Percentiles rank a stretch among this genome's conserved stretches.
These are phyloP conservation scores for Porites divaricata DNA, from an alignment of 92 coral and sea anemone genomes.

Conservation along the genomic window DNA sequence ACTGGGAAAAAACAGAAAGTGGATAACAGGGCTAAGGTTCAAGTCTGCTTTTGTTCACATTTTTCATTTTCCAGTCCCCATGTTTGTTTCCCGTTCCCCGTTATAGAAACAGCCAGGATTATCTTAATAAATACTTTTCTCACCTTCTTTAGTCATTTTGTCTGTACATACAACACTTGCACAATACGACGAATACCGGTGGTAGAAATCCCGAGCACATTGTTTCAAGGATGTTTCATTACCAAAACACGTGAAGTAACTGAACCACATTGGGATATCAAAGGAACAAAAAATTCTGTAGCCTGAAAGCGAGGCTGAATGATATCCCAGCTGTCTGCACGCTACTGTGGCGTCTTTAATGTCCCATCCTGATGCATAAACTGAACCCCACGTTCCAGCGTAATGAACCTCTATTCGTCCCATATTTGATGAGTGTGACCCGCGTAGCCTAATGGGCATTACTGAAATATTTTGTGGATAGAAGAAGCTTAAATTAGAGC, in stretches of 20 bases:
- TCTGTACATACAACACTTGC: constrained; percentile 4
- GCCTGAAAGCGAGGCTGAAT: background rate
- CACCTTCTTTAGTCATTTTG: background rate
- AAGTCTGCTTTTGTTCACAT: too few relatives aligned
- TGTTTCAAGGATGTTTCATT: constrained; percentile 6
- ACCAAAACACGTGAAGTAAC: constrained; percentile 6
- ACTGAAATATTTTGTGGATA: background rate
- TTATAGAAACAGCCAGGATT: too few relatives aligned
- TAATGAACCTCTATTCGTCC: constrained; percentile 32
- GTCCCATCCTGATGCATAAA: background rate
- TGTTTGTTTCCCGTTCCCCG: too few relatives aligned
- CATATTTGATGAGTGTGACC: constrained; percentile 16
- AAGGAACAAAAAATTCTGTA: background rate
- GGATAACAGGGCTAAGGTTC: too few relatives aligned
- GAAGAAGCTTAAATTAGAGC: background rate
- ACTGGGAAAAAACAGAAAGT: too few relatives aligned
- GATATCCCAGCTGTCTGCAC: constrained; percentile 28
- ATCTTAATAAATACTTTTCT: background rate
- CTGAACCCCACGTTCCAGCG: constrained; percentile 9
- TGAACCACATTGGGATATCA: background rate
- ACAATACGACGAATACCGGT: background rate
- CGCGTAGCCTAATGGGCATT: background rate
- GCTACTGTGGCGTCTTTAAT: constrained; percentile 7
- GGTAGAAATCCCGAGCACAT: background rate
- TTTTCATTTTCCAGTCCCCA: too few relatives aligned